Evolutionary conservation across 2,797 vertebrate species (phyloP), one percentile per base, ranked within the genome.

Genomic region (Manis pentadactyla): DNA sequence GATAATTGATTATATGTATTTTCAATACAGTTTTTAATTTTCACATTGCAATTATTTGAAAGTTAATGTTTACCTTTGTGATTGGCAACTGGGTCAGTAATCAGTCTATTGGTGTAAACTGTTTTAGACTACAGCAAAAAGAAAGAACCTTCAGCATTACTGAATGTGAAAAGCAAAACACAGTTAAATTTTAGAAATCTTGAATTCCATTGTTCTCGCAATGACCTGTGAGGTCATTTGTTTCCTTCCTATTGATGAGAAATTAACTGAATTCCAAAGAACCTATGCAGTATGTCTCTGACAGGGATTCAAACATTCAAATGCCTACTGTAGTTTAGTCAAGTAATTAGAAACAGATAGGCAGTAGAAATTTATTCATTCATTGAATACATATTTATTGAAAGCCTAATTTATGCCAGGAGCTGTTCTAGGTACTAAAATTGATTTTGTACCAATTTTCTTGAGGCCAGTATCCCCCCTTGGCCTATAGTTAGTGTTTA

Each of bases 31-130:
- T 29, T 83, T 93, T 57, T 27, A 27, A 61, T 82, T 95, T 88
- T 91, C 18, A 93, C 46, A 81, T 42, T 90, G n/a, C 3, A 85
- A 25, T 92, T 82, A 63, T 27, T 89, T 95, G 79, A 85, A 87
- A 93, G 23, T 86, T 78, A 86, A 86, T 91, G 42, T 42, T 84
- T 87, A 51, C 4, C 85, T n/a, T 63, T 68, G 29, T 69, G 51
- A 74, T 13, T 74, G 75, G 63, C 27, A 71, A 77, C 11, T 75
- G 71, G 23, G 5, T 85, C 42, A n/a, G 25, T 90, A 64, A 49
- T 84, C 17, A 88, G 7, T 93, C 5, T 37, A 68, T 69, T 84
- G 19, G 19, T 46, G 7, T 34, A 87, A 90, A 84, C 69, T 57
- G 10, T 84, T 61, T 64, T 31, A 25, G 21, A 3, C 10, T 69